Conservation (phyloP, 2,797 vertebrate species). For the Diplodus puntazzo region DNA sequence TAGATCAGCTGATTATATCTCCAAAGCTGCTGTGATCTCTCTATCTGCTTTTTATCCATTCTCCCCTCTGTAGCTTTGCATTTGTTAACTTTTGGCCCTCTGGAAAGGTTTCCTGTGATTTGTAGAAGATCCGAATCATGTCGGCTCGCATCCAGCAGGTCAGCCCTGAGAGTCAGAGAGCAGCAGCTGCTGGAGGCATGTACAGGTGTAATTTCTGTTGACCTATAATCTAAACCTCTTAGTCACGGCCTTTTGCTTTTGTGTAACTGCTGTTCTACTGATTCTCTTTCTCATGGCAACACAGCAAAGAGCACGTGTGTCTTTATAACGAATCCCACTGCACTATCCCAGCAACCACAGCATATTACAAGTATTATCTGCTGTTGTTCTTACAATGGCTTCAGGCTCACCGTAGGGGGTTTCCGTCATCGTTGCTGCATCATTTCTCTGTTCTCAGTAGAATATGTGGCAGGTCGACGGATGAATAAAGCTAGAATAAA, state of each 20-base stretch:
- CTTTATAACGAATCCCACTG: neutral
- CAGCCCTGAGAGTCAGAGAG: neutral
- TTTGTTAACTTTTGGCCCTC: neutral
- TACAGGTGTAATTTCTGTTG: neutral
- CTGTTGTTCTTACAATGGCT: neutral
- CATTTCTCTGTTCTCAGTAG: slow-evolving; percentile 5
- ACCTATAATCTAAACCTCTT: neutral
- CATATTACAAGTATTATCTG: neutral
- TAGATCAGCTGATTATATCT: no score
- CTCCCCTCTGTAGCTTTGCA: neutral
- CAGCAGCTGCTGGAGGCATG: neutral
- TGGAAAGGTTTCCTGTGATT: neutral
- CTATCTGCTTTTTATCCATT: neutral
- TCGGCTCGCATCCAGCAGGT: neutral
- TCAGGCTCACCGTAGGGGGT: neutral
- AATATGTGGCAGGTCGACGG: neutral
- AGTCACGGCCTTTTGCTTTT: neutral
- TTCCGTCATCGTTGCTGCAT: slow-evolving; percentile 10
- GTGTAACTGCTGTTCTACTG: neutral
- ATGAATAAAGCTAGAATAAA: slow-evolving; percentile 30
- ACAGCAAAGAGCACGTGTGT: neutral
- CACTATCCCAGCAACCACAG: neutral
- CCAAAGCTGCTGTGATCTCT: neutral
- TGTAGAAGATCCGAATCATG: neutral
- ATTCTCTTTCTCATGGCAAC: neutral